Percentiles rank a stretch among this genome's conserved stretches.
These are phyloP conservation scores for Astur gentilis DNA, from an alignment of 2,113 vertebrate genomes.

Conservation along the genomic window DNA sequence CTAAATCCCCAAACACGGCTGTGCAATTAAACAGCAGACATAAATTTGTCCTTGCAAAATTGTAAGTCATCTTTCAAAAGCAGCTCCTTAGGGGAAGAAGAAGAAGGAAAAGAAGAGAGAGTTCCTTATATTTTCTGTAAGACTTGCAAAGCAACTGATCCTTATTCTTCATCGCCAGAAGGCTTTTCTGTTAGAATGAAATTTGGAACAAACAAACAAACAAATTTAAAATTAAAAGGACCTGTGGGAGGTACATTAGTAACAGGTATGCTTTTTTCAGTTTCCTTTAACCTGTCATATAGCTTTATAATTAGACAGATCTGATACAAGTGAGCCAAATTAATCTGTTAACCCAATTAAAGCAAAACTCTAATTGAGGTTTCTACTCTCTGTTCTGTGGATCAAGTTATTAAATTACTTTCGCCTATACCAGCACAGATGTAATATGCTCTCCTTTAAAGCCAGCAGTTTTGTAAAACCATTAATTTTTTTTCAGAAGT, in stretches of 20 bases:
- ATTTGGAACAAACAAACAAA: not conserved
- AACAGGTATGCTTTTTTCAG: not conserved
- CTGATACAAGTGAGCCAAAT: slow-evolving; percentile 43
- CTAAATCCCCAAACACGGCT: not conserved
- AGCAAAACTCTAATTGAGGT: slow-evolving; percentile 31
- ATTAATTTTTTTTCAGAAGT: not conserved
- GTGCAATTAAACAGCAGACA: not conserved
- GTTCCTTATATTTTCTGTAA: not conserved
- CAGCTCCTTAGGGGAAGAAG: not conserved
- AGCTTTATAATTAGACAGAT: not conserved
- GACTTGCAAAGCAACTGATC: not conserved
- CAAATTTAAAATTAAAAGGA: not conserved
- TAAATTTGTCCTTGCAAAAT: not conserved
- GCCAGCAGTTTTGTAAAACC: not conserved
- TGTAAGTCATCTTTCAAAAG: not conserved
- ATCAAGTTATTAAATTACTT: not conserved
- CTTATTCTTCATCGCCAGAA: not conserved
- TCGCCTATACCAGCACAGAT: not conserved
- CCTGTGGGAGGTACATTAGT: not conserved
- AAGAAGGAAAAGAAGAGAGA: not conserved
- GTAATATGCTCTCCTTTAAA: not conserved
- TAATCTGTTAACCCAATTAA: slow-evolving; percentile 47
- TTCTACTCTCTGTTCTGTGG: not conserved
- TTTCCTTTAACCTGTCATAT: not conserved
- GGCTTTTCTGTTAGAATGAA: not conserved